Evolutionary conservation across 2,113 vertebrate species (phyloP).

Genomic region (Cyrtonyx montezumae): DNA sequence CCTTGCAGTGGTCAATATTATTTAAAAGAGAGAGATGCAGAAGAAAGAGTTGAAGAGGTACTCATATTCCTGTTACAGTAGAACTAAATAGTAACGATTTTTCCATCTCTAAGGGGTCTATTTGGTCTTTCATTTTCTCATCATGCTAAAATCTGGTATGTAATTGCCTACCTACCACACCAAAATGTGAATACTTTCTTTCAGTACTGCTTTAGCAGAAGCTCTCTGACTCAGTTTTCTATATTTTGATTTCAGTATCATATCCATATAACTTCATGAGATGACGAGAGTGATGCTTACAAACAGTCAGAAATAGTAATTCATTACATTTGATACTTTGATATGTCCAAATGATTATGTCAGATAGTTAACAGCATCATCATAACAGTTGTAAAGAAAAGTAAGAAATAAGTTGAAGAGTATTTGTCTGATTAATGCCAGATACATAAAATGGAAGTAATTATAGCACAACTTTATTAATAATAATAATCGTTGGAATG

Average conservation of each 20-base stretch:
- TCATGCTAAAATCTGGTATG: not conserved
- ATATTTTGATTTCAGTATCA: not conserved
- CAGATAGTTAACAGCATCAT: not conserved
- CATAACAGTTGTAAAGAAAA: not conserved
- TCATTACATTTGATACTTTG: not conserved
- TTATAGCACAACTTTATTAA: not conserved
- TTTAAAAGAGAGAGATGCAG: rapidly evolving
- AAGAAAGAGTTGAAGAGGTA: not conserved
- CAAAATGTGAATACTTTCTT: not conserved
- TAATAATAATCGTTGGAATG: not conserved
- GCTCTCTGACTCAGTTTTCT: not conserved
- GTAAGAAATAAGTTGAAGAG: not conserved
- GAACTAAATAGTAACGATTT: not conserved
- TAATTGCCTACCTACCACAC: not conserved
- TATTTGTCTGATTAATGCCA: not conserved
- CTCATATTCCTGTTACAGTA: rapidly evolving
- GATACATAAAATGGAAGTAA: not conserved
- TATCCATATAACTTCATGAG: not conserved
- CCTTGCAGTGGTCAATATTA: not conserved
- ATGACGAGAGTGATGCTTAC: not conserved
- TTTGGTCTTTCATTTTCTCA: not conserved
- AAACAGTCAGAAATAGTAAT: not conserved
- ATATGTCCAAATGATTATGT: not conserved
- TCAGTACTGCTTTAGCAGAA: not conserved
- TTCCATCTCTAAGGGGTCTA: not conserved